Conservation (phyloP, 2,113 vertebrate species). For the Forbesichthys papilliferus region DNA sequence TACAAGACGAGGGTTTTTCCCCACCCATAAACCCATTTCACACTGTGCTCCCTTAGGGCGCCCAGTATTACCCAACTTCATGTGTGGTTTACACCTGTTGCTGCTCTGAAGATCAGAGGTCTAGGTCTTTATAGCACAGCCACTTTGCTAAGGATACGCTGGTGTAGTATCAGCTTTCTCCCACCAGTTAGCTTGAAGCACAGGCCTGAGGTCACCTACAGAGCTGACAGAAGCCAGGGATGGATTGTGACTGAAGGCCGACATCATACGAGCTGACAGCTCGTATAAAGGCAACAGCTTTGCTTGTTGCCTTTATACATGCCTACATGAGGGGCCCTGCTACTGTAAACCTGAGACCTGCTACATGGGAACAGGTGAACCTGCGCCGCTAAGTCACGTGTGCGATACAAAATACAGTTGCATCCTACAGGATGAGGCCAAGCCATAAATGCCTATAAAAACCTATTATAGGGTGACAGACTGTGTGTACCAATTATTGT, state of each 20-base stretch:
- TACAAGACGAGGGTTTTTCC: not conserved
- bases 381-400: not conserved
- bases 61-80: conserved; percentile 32
- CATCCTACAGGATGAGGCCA: conserved; percentile 20
- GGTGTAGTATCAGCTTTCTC: conserved; percentile 46
- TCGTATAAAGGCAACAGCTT: no score
- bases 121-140: conserved; percentile 8
- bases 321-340: not conserved
- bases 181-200: conserved; percentile 2
- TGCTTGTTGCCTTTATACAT: conserved; percentile 2
- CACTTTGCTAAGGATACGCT: conserved; percentile 12
- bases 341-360: conserved; percentile 3
- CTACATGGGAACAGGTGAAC: not conserved
- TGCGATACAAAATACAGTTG: not conserved
- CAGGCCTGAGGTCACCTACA: conserved; percentile 15
- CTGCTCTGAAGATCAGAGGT: conserved; percentile 4
- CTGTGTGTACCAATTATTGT: no score
- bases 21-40: conserved; percentile 2
- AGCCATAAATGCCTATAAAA: not conserved
- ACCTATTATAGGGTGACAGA: no score
- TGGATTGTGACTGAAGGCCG: not conserved
- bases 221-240: not conserved
- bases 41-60: conserved; percentile 13
- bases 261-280: not conserved
- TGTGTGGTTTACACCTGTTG: conserved; percentile 53